These are phyloP conservation scores for Chrysolina oricalcia DNA, from an alignment of 2,888 invertebrate genomes.

Conservation along the genomic window DNA sequence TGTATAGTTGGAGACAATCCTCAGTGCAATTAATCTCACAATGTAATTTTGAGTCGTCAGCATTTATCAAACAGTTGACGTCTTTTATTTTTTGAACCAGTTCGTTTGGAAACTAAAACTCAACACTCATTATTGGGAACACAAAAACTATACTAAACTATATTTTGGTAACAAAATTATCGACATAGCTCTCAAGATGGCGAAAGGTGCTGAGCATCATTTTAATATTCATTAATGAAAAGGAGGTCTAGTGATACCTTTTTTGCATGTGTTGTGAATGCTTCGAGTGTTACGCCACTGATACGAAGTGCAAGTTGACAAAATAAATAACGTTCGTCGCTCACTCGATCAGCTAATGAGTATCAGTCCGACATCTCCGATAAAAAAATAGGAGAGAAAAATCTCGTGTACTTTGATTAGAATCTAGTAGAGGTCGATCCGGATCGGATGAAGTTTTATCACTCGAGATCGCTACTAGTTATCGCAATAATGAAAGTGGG, in stretches of 20 bases:
- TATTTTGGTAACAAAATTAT: too few species aligned
- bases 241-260: not conserved
- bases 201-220: too few species aligned
- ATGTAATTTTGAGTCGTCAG: too few species aligned
- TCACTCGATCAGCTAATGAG: constrained; percentile 39
- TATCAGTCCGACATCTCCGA: constrained; percentile 38
- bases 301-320: constrained; percentile 36
- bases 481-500: constrained; percentile 9
- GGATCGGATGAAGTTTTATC: constrained; percentile 34
- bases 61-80: too few species aligned
- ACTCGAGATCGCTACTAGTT: constrained; percentile 26
- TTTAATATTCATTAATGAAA: not conserved
- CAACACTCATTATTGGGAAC: too few species aligned
- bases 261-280: not conserved
- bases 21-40: too few species aligned
- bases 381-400: constrained; percentile 32
- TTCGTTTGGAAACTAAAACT: too few species aligned
- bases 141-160: too few species aligned
- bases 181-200: too few species aligned
- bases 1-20: too few species aligned
- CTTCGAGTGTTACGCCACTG: constrained; percentile 28
- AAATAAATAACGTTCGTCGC: constrained; percentile 42
- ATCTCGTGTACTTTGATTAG: constrained; percentile 42
- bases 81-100: too few species aligned
- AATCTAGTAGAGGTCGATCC: constrained; percentile 34